These are phyloP conservation scores for Condylura cristata DNA, from an alignment of 2,113 vertebrate genomes.

Conservation along the genomic window DNA sequence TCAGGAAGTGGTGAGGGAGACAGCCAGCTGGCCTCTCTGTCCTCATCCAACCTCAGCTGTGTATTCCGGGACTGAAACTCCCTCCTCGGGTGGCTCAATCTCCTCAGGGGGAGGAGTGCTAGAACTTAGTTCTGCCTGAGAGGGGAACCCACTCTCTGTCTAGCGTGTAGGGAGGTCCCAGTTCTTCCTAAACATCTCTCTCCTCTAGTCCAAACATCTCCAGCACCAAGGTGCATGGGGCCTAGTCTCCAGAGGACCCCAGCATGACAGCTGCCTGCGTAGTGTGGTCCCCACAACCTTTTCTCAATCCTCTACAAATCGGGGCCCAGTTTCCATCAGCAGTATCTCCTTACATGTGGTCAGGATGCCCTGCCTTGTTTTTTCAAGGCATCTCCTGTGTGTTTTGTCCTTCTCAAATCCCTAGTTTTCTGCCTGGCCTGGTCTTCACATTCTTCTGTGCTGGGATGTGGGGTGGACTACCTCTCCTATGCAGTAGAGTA, in stretches of 20 bases:
- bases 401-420: not conserved
- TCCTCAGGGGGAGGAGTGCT: not conserved
- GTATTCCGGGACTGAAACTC: not conserved
- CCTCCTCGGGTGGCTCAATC: not conserved
- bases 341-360: not conserved
- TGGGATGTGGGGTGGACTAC: not conserved
- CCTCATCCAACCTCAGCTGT: not conserved
- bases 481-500: not conserved
- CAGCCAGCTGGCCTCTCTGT: not conserved
- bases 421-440: not conserved
- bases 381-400: not conserved
- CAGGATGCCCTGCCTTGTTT: not conserved
- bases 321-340: not conserved
- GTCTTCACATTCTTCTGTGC: accelerated
- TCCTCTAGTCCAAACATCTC: not conserved
- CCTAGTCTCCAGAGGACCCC: not conserved
- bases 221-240: not conserved
- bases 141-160: not conserved
- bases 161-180: not conserved
- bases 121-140: not conserved
- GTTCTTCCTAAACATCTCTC: not conserved
- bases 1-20: not conserved
- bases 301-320: not conserved
- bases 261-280: not conserved
- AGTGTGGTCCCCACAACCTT: not conserved